Conservation (phyloP, 92 coral and sea anemone genomes). For the Nematostella vectensis region DNA sequence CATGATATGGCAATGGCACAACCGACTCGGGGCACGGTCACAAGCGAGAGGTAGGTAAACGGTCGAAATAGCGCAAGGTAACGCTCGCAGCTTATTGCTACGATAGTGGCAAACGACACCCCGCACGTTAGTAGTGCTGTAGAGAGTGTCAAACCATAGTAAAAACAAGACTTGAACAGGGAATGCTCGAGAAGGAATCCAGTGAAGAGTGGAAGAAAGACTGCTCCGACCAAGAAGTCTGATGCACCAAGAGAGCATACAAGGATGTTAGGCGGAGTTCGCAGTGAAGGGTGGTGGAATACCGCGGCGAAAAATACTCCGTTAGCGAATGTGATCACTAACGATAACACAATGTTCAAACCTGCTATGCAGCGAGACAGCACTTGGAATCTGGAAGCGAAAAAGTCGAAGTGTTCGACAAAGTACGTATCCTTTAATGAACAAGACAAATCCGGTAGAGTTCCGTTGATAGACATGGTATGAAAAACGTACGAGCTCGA, state of each 20-base stretch:
- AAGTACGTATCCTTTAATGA: constrained; percentile 1
- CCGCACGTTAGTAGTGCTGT: constrained; percentile 12
- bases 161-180: constrained; percentile 20
- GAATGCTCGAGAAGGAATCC: constrained; percentile 6
- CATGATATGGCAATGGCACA: constrained; percentile 11
- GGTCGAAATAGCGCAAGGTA: constrained; percentile 26
- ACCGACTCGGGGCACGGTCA: constrained; percentile 20
- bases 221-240: constrained; percentile 28
- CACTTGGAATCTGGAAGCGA: constrained; percentile 7
- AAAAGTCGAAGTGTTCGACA: constrained; percentile 8
- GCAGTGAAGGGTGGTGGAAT: constrained; percentile 17
- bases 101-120: constrained; percentile 28
- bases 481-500: too few relatives aligned
- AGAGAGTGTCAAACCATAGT: constrained; percentile 10
- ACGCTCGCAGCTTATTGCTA: constrained; percentile 31
- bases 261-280: constrained; percentile 28
- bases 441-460: too few relatives aligned
- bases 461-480: too few relatives aligned
- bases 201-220: constrained; percentile 23
- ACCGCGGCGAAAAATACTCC: constrained; percentile 18
- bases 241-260: constrained; percentile 33
- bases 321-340: constrained; percentile 5
- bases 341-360: neutral
- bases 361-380: constrained; percentile 2
- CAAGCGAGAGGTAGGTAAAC: constrained; percentile 15